phyloP scores from a whole-genome alignment of 2,113 vertebrate species.

The Ochotona curzoniae region DNA sequence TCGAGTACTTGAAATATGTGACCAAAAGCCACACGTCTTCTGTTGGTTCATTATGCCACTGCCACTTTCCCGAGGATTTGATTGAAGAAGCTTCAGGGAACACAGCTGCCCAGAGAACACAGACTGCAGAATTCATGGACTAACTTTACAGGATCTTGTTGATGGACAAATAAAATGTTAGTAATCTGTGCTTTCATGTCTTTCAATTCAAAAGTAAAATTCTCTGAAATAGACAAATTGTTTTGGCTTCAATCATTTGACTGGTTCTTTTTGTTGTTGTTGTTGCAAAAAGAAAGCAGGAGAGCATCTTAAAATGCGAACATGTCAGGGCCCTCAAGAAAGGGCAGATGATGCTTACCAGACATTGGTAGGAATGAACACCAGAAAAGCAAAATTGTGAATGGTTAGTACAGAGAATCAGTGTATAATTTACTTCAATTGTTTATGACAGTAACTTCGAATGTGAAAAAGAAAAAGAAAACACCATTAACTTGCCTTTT shows the following conservation, averaged over 20 bases:
- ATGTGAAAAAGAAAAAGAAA: background rate
- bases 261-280: no score
- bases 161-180: background rate
- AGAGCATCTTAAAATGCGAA: background rate
- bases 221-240: background rate
- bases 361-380: background rate
- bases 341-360: background rate
- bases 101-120: background rate
- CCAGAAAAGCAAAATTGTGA: background rate
- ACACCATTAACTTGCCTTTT: background rate
- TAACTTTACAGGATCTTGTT: background rate
- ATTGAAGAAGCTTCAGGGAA: background rate
- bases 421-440: background rate
- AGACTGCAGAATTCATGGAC: background rate
- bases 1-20: background rate
- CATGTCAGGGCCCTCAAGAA: background rate
- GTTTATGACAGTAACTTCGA: background rate
- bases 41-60: background rate
- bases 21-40: background rate
- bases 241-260: background rate
- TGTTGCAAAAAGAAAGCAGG: background rate
- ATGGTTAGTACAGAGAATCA: background rate
- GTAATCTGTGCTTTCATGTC: background rate
- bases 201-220: slow-evolving; percentile 25
- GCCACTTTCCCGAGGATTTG: background rate